Evolutionary conservation across 2,797 vertebrate species (phyloP).

Genomic region (Smutsia temminckii): DNA sequence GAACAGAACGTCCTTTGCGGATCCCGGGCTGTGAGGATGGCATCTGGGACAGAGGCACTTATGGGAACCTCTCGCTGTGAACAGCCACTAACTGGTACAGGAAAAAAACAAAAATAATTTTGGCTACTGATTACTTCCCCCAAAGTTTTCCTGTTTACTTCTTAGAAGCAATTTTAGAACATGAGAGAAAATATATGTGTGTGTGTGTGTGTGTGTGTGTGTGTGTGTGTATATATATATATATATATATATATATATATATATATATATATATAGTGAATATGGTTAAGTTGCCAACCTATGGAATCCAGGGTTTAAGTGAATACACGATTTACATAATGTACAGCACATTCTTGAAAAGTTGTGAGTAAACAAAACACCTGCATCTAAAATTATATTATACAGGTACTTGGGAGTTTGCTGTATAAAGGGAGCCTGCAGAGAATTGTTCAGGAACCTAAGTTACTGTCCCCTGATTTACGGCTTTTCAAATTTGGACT

Average conservation of each 20-base stretch:
- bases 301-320: background rate
- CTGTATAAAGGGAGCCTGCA: background rate
- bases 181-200: background rate
- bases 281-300: background rate
- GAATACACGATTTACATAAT: background rate
- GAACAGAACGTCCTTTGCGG: background rate
- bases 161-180: constrained; percentile 50
- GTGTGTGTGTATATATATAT: no score
- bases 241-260: no score
- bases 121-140: constrained; percentile 63
- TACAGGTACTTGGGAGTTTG: background rate
- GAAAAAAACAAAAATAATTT: constrained; percentile 51
- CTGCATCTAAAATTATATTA: background rate
- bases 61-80: constrained; percentile 39
- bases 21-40: background rate
- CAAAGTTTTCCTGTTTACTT: constrained; percentile 61
- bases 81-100: constrained; percentile 58
- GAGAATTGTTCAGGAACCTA: background rate
- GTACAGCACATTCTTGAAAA: background rate
- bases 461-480: background rate
- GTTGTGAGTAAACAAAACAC: background rate
- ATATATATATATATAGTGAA: background rate
- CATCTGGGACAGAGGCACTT: background rate
- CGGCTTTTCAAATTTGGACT: background rate
- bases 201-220: no score